Evolutionary conservation across 2,797 vertebrate genomes (phyloP), one percentile per base, ranked within the genome.

Genomic region (Parauchenoglanis ngamensis): DNA sequence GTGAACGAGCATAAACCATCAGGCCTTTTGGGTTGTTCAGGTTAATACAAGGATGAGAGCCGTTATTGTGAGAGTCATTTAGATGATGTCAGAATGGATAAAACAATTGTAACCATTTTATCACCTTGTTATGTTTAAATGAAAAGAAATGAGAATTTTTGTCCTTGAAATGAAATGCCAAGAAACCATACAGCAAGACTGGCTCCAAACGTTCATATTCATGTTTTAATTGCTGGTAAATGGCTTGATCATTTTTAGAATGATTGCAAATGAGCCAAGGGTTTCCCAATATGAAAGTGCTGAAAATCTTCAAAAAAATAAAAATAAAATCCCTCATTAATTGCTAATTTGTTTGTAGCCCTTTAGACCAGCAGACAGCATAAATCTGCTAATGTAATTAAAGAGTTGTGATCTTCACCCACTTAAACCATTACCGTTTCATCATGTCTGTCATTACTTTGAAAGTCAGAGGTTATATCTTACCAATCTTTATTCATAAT

Each of bases 381-480:
- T 84, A 35, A 87, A 88, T 87, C 85, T 65, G 83, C 70, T 86
- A 76, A 88, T 85, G 65, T 85, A 86, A 89, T 91, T 77, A 89
- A 90, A 68, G 85, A 85, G 61, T 73, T 85, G 67, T 46, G 85
- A 85, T 80, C 85, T 52, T 78, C 67, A 35, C 73, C 67, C 77
- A 87, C 80, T 87, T 87, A 80, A 44, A 77, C 23, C 61, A 78
- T 87, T 83, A 77, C 78, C 49, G 83, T 85, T 54, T 67, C 52
- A 63, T 6, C 85, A 75, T 68, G 61, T 11, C 85, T 81, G 81
- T 46, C 23, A 44, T 88, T 80, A 68, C 75, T 46, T 35, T 56
- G 46, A 78, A 46, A 75, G 10, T 25, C 8, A 79, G 28, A 57
- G 19, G 28, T 54, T 79, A 12, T 40, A 81, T 46, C 54, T 15